Evolutionary conservation across 1,140 invertebrate species (phyloP).

Genomic region (Potamilus streckersoni): DNA sequence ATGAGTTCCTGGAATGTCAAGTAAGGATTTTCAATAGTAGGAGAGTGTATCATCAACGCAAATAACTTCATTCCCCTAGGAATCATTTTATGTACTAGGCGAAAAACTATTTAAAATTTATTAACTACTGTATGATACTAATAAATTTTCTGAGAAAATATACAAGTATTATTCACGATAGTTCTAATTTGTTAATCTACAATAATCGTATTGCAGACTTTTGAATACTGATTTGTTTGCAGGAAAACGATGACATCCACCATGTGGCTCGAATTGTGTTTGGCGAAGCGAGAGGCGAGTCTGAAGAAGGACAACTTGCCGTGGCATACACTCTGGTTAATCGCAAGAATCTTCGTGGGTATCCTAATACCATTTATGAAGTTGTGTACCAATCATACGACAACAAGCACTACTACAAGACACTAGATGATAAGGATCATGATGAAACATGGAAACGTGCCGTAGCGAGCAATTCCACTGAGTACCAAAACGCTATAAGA

Average conservation of each 20-base stretch:
- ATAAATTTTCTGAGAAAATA: too few species aligned
- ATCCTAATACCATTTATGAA: background rate
- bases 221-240: background rate
- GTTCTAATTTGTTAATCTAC: too few species aligned
- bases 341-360: background rate
- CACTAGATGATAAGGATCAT: background rate
- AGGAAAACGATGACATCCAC: background rate
- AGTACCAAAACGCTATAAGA: background rate
- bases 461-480: background rate
- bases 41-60: too few species aligned
- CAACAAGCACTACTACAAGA: background rate
- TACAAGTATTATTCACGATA: too few species aligned
- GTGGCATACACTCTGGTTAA: conserved; percentile 12
- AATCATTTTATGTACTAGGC: too few species aligned
- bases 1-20: too few species aligned
- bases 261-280: conserved; percentile 8
- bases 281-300: conserved; percentile 5
- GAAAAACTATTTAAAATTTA: too few species aligned
- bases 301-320: background rate
- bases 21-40: too few species aligned
- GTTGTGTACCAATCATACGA: background rate
- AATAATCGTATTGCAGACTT: too few species aligned
- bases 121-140: too few species aligned
- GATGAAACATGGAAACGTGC: background rate
- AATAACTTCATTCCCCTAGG: too few species aligned